phyloP scores from a whole-genome alignment of 2,888 invertebrate species.

The Yponomeuta cagnagella region DNA sequence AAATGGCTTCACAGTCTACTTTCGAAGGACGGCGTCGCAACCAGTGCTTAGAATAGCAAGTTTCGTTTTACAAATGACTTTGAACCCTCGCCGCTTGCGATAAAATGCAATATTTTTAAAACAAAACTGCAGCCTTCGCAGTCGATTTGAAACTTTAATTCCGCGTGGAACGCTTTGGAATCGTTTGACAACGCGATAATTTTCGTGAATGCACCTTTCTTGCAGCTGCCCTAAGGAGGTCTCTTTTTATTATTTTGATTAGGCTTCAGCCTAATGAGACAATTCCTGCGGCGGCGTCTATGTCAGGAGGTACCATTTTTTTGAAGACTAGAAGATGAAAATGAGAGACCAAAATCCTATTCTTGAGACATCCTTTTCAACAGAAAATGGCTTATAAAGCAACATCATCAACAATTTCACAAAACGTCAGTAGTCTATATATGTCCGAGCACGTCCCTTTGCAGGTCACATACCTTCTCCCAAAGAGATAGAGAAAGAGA shows the following conservation, averaged over 20 bases:
- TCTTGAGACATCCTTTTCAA: not conserved
- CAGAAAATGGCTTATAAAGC: not conserved
- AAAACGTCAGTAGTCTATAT: too few species aligned
- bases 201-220: slow-evolving; percentile 10
- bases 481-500: too few species aligned
- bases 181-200: slow-evolving; percentile 8
- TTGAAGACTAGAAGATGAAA: not conserved
- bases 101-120: slow-evolving; percentile 35
- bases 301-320: not conserved
- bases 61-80: slow-evolving; percentile 36
- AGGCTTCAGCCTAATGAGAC: slow-evolving; percentile 12
- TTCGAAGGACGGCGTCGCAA: slow-evolving; percentile 24
- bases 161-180: slow-evolving; percentile 3
- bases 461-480: too few species aligned
- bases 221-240: not conserved
- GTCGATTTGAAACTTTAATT: slow-evolving; percentile 12
- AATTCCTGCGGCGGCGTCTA: slow-evolving; percentile 1
- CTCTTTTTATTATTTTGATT: slow-evolving; percentile 13
- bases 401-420: not conserved
- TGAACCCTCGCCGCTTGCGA: slow-evolving; percentile 37
- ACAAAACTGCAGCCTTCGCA: not conserved
- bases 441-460: too few species aligned
- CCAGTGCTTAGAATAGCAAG: not conserved
- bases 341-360: not conserved
- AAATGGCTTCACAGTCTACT: slow-evolving; percentile 32